Conservation (phyloP, 2,113 vertebrate genomes). For the Haliaeetus leucogaster region DNA sequence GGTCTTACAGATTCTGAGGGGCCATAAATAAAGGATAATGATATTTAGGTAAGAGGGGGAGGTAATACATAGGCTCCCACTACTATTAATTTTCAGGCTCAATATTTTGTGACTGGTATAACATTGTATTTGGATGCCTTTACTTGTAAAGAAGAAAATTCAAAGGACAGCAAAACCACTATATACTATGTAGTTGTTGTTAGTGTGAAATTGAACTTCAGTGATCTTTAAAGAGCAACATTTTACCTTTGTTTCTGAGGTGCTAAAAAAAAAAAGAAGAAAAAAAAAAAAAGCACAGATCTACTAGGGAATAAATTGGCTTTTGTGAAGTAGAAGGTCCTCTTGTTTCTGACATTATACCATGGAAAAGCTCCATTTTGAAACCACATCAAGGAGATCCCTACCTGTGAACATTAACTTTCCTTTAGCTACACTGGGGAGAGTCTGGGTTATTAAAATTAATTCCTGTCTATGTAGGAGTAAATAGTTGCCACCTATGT, state of each 20-base stretch:
- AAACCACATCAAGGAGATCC: background rate
- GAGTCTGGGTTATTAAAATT: background rate
- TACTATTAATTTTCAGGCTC: background rate
- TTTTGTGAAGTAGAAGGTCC: background rate
- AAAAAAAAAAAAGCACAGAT: background rate
- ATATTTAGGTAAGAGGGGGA: constrained; percentile 46
- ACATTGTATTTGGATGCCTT: background rate
- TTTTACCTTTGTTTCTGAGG: background rate
- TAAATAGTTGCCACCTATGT: background rate
- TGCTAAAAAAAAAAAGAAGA: background rate
- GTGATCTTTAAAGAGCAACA: background rate
- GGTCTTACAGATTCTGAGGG: background rate
- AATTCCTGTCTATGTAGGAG: background rate
- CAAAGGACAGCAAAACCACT: background rate
- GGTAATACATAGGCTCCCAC: background rate
- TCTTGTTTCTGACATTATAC: background rate
- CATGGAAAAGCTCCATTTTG: background rate
- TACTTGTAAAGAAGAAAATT: background rate
- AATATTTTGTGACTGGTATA: background rate
- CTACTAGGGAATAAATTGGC: background rate
- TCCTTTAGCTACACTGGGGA: background rate
- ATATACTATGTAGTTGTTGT: background rate
- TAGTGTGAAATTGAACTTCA: background rate
- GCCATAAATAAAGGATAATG: constrained; percentile 53
- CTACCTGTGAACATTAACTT: background rate